Conservation (phyloP, 2,888 invertebrate species). For the Oegoconia quadripuncta region DNA sequence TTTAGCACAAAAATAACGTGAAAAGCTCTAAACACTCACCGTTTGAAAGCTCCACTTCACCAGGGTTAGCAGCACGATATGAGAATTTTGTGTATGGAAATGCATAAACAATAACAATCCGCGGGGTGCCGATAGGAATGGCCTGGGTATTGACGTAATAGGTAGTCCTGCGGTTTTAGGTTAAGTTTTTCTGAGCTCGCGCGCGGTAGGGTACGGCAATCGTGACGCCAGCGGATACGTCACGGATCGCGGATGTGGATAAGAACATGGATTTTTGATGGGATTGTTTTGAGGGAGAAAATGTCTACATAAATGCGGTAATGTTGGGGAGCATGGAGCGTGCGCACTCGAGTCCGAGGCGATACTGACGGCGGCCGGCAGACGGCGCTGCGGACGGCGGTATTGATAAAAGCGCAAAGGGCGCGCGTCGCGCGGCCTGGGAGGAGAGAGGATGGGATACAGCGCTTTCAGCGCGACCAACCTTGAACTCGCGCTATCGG, state of each 20-base stretch:
- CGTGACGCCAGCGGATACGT: conserved; percentile 23
- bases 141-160: conserved; percentile 51
- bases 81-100: conserved; percentile 32
- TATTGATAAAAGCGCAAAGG: conserved; percentile 74
- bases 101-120: conserved; percentile 52
- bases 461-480: conserved; percentile 53
- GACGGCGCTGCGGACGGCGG: conserved; percentile 56
- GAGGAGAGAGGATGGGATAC: conserved; percentile 27
- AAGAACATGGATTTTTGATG: conserved; percentile 40
- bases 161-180: conserved; percentile 33
- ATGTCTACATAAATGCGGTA: conserved; percentile 57
- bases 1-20: conserved; percentile 31
- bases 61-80: conserved; percentile 37
- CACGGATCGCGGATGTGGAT: conserved; percentile 28
- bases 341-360: conserved; percentile 60
- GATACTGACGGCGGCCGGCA: conserved; percentile 55
- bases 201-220: conserved; percentile 25
- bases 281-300: conserved; percentile 56
- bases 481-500: conserved; percentile 69
- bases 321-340: conserved; percentile 58
- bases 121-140: conserved; percentile 27
- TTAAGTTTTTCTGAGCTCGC: conserved; percentile 31
- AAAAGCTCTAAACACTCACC: conserved; percentile 47
- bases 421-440: conserved; percentile 30
- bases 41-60: conserved; percentile 38